Conservation (phyloP, 2,113 vertebrate species). For the Setophaga kirtlandii region DNA sequence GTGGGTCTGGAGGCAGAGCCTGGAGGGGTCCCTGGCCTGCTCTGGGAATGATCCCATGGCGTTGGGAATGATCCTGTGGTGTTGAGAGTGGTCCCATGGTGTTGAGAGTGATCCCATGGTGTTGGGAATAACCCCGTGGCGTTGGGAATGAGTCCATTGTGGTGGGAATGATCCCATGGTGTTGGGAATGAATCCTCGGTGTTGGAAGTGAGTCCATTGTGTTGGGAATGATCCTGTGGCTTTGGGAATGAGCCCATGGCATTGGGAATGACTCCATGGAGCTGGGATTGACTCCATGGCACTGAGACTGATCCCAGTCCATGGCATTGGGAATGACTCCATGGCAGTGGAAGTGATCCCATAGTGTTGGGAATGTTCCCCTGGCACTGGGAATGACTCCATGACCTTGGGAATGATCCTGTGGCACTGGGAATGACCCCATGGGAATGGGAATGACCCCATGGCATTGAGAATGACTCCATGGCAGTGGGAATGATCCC, state of each 20-base stretch:
- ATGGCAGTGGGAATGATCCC: neutral
- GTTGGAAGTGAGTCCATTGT: fast-evolving
- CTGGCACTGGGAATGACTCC: fast-evolving
- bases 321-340: fast-evolving
- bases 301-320: fast-evolving
- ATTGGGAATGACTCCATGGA: fast-evolving
- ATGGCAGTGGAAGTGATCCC: fast-evolving
- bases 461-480: neutral
- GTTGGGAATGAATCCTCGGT: fast-evolving
- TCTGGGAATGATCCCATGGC: fast-evolving
- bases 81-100: fast-evolving
- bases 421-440: fast-evolving
- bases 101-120: too few species aligned
- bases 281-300: fast-evolving
- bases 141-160: fast-evolving
- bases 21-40: neutral
- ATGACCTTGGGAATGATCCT: fast-evolving
- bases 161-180: fast-evolving
- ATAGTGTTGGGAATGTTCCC: fast-evolving
- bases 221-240: fast-evolving
- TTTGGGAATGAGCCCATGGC: fast-evolving
- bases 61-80: fast-evolving
- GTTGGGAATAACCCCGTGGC: fast-evolving
- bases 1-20: neutral
- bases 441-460: too few species aligned